phyloP scores from a whole-genome alignment of 2,113 vertebrate genomes.

The Syrrhaptes paradoxus region DNA sequence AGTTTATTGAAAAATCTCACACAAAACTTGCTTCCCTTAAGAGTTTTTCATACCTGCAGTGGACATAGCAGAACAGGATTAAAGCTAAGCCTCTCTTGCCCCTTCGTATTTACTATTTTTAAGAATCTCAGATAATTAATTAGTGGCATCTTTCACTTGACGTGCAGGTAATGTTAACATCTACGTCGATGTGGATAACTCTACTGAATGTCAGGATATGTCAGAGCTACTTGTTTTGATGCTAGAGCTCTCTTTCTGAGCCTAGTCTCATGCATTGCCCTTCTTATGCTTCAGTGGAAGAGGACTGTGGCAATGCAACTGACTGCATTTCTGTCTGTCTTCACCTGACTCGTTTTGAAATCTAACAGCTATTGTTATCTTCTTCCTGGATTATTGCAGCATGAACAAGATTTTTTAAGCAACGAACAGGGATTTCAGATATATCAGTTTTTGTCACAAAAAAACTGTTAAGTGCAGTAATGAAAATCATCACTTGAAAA shows the following conservation, averaged over 20 bases:
- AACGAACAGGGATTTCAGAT: neutral
- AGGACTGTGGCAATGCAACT: neutral
- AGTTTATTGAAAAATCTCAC: neutral
- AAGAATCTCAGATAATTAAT: neutral
- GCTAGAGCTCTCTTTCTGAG: neutral
- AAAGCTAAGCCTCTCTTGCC: neutral
- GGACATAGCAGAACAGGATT: neutral
- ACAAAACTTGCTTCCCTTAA: neutral
- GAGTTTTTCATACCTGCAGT: neutral
- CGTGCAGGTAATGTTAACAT: neutral
- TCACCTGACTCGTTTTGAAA: neutral
- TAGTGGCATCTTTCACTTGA: neutral
- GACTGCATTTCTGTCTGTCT: neutral
- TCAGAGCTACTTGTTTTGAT: neutral
- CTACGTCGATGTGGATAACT: neutral
- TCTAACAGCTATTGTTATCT: neutral
- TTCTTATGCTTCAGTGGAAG: neutral
- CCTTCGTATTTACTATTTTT: neutral
- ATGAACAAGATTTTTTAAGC: neutral
- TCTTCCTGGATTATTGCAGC: neutral
- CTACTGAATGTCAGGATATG: neutral
- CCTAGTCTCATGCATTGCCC: neutral
- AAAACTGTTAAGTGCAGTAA: neutral
- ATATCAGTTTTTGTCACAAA: neutral
- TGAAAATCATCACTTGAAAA: neutral